phyloP scores from a whole-genome alignment of 2,113 vertebrate species.

The Equus quagga region DNA sequence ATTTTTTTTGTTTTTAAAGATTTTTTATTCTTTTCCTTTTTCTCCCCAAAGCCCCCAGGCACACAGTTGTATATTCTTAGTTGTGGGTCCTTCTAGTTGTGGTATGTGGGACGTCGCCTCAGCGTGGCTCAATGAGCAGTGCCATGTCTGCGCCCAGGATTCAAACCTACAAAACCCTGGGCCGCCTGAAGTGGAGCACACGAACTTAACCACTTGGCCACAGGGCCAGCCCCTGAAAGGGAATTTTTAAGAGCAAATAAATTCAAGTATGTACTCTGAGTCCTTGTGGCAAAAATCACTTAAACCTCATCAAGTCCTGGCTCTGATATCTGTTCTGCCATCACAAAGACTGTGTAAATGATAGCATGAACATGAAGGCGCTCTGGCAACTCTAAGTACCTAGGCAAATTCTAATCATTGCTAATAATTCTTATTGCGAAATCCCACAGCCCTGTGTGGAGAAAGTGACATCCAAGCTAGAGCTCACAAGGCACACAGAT shows the following conservation, averaged over 20 bases:
- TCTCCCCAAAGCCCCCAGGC: too few relatives aligned
- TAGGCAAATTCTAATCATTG: background rate
- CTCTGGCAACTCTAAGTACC: background rate
- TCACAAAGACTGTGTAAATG: slow-evolving; percentile 14
- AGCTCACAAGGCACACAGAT: background rate
- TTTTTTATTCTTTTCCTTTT: too few relatives aligned
- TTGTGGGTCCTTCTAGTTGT: too few relatives aligned
- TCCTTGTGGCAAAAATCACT: slow-evolving; percentile 42
- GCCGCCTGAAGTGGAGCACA: too few relatives aligned
- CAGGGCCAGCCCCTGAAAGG: background rate
- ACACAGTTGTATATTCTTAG: too few relatives aligned
- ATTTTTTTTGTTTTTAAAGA: background rate
- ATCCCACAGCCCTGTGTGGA: background rate
- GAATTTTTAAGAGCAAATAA: slow-evolving; percentile 50
- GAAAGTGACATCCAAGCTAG: background rate
- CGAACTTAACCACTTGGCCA: background rate
- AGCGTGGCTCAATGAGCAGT: too few relatives aligned
- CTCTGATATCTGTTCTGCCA: slow-evolving; percentile 12
- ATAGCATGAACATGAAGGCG: background rate
- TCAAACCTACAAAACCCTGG: too few relatives aligned
- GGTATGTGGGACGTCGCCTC: too few relatives aligned
- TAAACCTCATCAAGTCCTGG: background rate
- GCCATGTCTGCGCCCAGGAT: too few relatives aligned
- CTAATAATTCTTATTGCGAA: background rate
- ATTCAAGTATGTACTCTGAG: background rate